These are phyloP conservation scores for Pandemis cinnamomeana DNA, from an alignment of 2,888 invertebrate species.

Conservation along the genomic window DNA sequence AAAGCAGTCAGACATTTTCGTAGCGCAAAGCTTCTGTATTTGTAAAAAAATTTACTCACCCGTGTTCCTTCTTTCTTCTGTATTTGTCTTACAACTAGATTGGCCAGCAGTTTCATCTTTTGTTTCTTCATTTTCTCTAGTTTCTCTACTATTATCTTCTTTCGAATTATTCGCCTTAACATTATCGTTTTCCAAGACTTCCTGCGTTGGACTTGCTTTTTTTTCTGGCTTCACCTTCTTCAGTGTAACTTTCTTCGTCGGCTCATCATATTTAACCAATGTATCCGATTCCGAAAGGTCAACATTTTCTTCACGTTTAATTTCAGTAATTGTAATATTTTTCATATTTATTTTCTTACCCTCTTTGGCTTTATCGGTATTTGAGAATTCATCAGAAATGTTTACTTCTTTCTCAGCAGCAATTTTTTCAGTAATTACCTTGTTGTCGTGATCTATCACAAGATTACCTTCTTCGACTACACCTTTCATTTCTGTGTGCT, in stretches of 20 bases:
- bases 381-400: background rate
- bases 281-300: background rate
- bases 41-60: conserved; percentile 44
- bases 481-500: conserved; percentile 41
- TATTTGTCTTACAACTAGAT: conserved; percentile 42
- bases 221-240: conserved; percentile 40
- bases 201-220: background rate
- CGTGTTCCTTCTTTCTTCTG: conserved; percentile 44
- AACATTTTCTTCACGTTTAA: conserved; percentile 14
- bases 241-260: conserved; percentile 51
- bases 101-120: conserved; percentile 36
- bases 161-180: conserved; percentile 39
- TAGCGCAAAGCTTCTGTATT: too few species aligned
- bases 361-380: background rate
- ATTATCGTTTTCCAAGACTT: conserved; percentile 44
- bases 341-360: conserved; percentile 11
- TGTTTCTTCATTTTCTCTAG: conserved; percentile 23
- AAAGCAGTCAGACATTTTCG: too few species aligned
- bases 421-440: conserved; percentile 52
- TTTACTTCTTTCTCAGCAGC: background rate
- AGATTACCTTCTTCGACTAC: conserved; percentile 55
- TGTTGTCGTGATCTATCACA: conserved; percentile 63
- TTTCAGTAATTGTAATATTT: conserved; percentile 18
- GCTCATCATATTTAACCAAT: conserved; percentile 40
- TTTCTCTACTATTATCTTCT: conserved; percentile 38